Evolutionary conservation across 35 echinoderm and acorn worm genomes (phyloP), one percentile per base, ranked within the genome.

Genomic region (Stichopus chloronotus): DNA sequence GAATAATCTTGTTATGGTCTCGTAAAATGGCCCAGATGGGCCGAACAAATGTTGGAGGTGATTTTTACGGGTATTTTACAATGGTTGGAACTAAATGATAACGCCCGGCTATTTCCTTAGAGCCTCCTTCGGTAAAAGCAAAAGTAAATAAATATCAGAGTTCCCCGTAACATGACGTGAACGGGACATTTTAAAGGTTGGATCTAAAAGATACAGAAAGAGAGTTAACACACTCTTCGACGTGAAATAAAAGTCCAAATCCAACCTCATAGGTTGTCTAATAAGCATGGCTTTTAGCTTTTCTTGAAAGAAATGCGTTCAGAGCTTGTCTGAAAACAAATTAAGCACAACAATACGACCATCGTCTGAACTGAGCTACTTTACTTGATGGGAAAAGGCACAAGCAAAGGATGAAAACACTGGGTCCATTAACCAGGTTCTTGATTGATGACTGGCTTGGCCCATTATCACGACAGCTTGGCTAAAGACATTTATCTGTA

Each of bases 391-490:
- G 22, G 19, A 74, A 74, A 20, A 43, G 30, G 3, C 30, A 43
- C 30, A 43, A 43, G 3, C n/a, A 74, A 22, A 65, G 9, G 56
- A 74, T 60, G 71, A 89, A 71, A 71, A 71, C 3, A 59, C 14
- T 72, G 65, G 87, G 87, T 89, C 87, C 87, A 89, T 89, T 89
- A 89, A 89, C 59, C 87, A 89, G 60, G 59, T 89, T 12, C 25
- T 12, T 89, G 87, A 89, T 89, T 89, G 87, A 89, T 89, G 87
- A 58, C 21, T 85, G 58, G 19, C 82, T 74, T 56, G 82, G 87
- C 21, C 87, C 59, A 89, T 89, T 89, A 89, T 61, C 57, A n/a
- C 57, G 87, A 89, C 87, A 89, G 87, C 87, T 89, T 89, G 87
- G 87, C 60, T 89, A 53, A 89, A 63, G 80, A 10, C 87, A 63